A percentile compares a stretch with the other conserved stretches of the same genome.
These are phyloP conservation scores for Apis cerana DNA, from an alignment of 1,140 invertebrate species.

Conservation along the genomic window DNA sequence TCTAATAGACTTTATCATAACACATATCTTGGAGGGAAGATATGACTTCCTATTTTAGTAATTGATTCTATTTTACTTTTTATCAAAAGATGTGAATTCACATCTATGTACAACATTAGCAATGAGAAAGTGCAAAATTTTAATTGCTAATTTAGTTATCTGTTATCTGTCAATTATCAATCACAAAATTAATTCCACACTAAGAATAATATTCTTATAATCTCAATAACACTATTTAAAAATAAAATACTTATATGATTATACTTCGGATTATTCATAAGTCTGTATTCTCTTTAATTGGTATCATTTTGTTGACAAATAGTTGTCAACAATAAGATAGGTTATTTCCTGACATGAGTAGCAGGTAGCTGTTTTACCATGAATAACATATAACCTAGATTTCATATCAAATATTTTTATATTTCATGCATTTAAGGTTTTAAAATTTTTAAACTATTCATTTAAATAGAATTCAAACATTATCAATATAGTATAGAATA, in stretches of 20 bases:
- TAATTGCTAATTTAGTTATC: conserved; percentile 22
- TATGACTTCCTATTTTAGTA: not conserved
- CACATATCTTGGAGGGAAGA: conserved; percentile 12
- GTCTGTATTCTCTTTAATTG: conserved; percentile 17
- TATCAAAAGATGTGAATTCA: not conserved
- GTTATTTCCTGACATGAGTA: conserved; percentile 52
- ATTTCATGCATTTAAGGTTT: not conserved
- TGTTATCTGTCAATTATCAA: conserved; percentile 49
- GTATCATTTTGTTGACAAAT: conserved; percentile 60
- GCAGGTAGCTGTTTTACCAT: conserved; percentile 12
- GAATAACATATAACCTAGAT: conserved; percentile 5
- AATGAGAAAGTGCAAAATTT: not conserved
- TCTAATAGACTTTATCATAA: conserved; percentile 17
- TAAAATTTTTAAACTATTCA: no score
- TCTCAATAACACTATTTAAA: not conserved
- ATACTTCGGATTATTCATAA: not conserved
- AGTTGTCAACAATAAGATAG: conserved; percentile 53
- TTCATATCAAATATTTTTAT: not conserved
- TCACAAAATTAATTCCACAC: not conserved
- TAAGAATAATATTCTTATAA: not conserved
- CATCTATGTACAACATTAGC: not conserved
- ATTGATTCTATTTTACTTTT: conserved; percentile 2
- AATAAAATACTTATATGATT: not conserved
- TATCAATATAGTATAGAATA: no score
- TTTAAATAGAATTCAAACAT: no score